Evolutionary conservation across 2,888 invertebrate species (phyloP).

Genomic region (Thyatira batis): DNA sequence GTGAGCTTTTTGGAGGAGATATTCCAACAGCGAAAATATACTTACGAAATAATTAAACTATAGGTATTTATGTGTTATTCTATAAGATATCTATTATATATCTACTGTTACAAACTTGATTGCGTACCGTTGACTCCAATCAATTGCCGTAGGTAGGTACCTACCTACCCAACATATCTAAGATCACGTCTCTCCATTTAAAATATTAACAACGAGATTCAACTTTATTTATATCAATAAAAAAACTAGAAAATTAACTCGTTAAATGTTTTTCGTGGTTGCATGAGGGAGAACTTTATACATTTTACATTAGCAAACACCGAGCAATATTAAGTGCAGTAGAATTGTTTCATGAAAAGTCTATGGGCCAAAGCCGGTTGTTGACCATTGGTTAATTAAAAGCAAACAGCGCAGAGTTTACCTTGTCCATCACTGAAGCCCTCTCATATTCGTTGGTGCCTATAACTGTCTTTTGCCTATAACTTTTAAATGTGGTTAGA

Average conservation of each 20-base stretch:
- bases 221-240: too few species aligned
- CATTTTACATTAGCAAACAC: conserved; percentile 44
- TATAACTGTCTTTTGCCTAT: conserved; percentile 14
- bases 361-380: conserved; percentile 62
- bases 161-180: too few species aligned
- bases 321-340: conserved; percentile 59
- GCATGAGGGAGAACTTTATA: conserved; percentile 26
- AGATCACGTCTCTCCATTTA: neutral
- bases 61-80: too few species aligned
- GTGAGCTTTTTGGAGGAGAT: too few species aligned
- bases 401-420: conserved; percentile 69
- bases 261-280: neutral
- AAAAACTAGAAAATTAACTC: neutral
- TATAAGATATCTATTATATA: too few species aligned
- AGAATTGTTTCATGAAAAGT: conserved; percentile 75
- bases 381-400: conserved; percentile 78
- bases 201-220: too few species aligned
- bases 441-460: conserved; percentile 42
- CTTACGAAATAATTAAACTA: too few species aligned
- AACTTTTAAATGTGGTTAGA: too few species aligned
- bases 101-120: too few species aligned
- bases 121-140: too few species aligned
- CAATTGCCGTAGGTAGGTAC: too few species aligned
- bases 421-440: conserved; percentile 55
- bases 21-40: too few species aligned